A percentile compares a stretch with the other conserved stretches of the same genome.
Evolutionary conservation across 2,888 invertebrate genomes (phyloP).

Genomic region (Pollenia labialis): DNA sequence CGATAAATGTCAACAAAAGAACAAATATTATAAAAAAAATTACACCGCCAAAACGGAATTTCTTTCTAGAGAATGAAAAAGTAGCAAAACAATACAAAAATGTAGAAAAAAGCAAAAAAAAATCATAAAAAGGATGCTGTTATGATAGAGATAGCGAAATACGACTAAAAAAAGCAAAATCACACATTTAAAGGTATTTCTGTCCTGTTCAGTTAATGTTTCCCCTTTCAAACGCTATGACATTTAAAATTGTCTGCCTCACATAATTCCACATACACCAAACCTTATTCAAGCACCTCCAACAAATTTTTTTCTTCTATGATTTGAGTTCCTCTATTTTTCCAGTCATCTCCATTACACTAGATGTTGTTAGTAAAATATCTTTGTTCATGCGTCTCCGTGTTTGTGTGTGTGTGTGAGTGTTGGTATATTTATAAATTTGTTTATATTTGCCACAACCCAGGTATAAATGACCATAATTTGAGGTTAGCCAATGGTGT

Average conservation of each 20-base stretch:
- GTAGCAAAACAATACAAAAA: not conserved
- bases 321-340: not conserved
- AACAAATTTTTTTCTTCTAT: too few species aligned
- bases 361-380: conserved; percentile 8
- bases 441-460: conserved; percentile 35
- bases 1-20: not conserved
- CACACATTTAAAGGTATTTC: conserved; percentile 22
- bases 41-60: not conserved
- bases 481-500: conserved; percentile 63
- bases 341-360: not conserved
- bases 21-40: not conserved
- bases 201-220: too few species aligned
- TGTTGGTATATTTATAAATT: conserved; percentile 4
- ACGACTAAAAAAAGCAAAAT: not conserved
- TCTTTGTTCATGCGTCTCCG: not conserved
- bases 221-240: too few species aligned
- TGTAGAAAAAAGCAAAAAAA: not conserved
- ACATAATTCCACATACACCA: too few species aligned
- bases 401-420: not conserved
- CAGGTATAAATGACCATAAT: conserved; percentile 68
- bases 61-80: not conserved
- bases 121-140: conserved; percentile 35
- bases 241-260: too few species aligned
- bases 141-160: conserved; percentile 39
- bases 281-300: not conserved